phyloP scores from a whole-genome alignment of 2,113 vertebrate genomes.

The Poicephalus meyeri region DNA sequence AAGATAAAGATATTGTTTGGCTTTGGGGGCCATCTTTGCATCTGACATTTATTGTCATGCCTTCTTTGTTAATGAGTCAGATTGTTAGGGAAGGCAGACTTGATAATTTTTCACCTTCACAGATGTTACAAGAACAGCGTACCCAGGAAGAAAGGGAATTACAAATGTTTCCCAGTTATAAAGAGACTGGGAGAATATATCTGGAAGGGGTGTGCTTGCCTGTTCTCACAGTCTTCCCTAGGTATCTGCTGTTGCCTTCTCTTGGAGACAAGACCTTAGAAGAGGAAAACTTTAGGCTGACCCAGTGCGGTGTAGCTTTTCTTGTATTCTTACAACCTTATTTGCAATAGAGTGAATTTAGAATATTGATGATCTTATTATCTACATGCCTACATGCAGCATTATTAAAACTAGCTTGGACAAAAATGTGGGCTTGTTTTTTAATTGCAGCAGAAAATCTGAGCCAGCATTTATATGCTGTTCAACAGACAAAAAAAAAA shows the following conservation, averaged over 20 bases:
- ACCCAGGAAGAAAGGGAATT: background rate
- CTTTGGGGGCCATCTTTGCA: background rate
- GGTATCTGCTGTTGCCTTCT: background rate
- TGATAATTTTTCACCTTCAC: background rate
- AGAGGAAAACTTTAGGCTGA: background rate
- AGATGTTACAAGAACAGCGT: background rate
- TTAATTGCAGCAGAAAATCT: background rate
- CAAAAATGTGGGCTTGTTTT: background rate
- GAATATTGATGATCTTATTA: background rate
- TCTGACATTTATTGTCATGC: rapidly evolving
- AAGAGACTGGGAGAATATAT: background rate
- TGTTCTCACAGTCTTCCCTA: background rate
- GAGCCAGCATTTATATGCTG: background rate
- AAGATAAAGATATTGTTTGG: background rate
- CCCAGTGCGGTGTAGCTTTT: rapidly evolving
- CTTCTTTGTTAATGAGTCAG: background rate
- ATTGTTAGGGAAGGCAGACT: background rate
- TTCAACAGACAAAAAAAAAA: background rate
- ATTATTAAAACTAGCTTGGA: background rate
- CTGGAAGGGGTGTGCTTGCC: background rate
- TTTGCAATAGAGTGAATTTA: background rate
- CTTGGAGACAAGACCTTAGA: background rate
- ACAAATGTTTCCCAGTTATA: background rate
- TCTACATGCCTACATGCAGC: background rate
- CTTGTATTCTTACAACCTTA: background rate